Percentiles rank a stretch among this genome's conserved stretches.
Conservation (phyloP, 2,888 invertebrate genomes). For the Leptopilina myrica region DNA sequence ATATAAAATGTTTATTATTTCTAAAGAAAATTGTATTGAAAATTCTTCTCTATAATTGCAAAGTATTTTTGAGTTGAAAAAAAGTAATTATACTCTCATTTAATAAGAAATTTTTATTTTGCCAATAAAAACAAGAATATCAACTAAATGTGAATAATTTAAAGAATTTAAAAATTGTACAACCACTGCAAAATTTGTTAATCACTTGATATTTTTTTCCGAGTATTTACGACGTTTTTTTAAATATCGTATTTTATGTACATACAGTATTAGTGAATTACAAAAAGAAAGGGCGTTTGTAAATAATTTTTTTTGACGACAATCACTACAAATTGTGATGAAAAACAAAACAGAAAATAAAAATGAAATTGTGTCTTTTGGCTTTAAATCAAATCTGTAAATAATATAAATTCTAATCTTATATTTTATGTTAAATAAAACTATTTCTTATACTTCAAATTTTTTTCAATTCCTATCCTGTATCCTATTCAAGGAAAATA, state of each 20-base stretch:
- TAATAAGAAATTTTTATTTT: not conserved
- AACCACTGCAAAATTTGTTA: not conserved
- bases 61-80: not conserved
- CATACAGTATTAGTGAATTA: conserved; percentile 15
- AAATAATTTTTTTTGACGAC: conserved; percentile 42
- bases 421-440: conserved; percentile 72
- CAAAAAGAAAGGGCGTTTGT: conserved; percentile 20
- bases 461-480: conserved; percentile 66
- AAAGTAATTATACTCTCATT: not conserved
- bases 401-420: conserved; percentile 55
- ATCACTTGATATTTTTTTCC: conserved; percentile 2
- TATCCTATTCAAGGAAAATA: conserved; percentile 22
- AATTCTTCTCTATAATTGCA: no score
- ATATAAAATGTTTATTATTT: no score
- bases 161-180: not conserved
- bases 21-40: no score
- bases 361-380: conserved; percentile 27
- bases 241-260: conserved; percentile 30
- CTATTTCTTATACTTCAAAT: conserved; percentile 66
- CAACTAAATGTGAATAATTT: not conserved
- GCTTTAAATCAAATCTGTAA: conserved; percentile 53
- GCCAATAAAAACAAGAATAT: not conserved
- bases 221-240: conserved; percentile 21
- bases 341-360: conserved; percentile 1
- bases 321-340: conserved; percentile 34